Conservation (phyloP, 2,888 invertebrate species). For the Zootermopsis nevadensis region DNA sequence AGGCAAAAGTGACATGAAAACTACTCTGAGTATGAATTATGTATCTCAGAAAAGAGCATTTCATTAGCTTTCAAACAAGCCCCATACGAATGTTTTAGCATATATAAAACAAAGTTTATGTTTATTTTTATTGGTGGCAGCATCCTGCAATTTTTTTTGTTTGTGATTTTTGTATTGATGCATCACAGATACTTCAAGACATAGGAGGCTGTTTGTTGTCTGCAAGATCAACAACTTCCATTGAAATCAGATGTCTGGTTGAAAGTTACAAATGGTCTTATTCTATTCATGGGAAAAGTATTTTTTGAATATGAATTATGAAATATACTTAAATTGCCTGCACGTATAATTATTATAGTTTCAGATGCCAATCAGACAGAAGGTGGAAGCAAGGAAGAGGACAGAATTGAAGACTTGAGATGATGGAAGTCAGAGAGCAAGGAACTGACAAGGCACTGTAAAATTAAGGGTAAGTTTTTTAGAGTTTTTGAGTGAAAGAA, state of each 20-base stretch:
- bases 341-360: background rate
- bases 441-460: no score
- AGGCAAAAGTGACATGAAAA: no score
- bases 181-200: no score
- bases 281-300: background rate
- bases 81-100: no score
- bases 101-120: no score
- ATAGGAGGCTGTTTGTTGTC: no score
- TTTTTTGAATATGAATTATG: background rate
- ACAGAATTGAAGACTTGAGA: conserved; percentile 1
- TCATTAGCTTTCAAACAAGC: no score
- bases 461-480: background rate
- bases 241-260: background rate
- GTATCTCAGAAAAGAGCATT: no score
- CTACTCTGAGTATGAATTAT: no score
- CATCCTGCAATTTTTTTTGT: no score
- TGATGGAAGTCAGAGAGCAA: background rate
- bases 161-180: no score
- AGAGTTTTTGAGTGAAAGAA: background rate
- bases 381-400: background rate
- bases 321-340: background rate
- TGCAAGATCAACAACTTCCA: background rate
- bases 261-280: background rate
- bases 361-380: background rate
- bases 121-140: no score